Conservation (phyloP, 2,113 vertebrate genomes). For the Aythya baeri region DNA sequence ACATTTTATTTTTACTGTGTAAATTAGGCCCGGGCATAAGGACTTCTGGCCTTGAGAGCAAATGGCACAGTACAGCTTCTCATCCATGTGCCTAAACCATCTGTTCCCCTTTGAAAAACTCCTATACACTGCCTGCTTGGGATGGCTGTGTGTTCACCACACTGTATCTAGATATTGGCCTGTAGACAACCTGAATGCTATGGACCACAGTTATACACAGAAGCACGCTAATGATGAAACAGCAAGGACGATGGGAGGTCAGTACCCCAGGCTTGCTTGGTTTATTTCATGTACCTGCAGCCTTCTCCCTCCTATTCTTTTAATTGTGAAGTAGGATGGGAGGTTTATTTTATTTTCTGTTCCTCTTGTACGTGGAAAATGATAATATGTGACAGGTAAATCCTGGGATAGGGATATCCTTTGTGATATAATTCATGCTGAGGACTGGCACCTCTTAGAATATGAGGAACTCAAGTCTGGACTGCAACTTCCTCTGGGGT, state of each 20-base stretch:
- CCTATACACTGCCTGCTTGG: background rate
- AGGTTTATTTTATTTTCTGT: background rate
- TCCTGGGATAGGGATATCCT: rapidly evolving
- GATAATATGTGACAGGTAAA: background rate
- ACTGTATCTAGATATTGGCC: background rate
- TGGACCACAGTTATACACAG: background rate
- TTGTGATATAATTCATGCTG: background rate
- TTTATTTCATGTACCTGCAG: background rate
- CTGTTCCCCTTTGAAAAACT: background rate
- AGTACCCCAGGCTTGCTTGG: background rate
- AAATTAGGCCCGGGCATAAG: background rate
- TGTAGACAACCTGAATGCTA: background rate
- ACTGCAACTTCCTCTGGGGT: background rate
- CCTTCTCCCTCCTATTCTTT: background rate
- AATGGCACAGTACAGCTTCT: background rate
- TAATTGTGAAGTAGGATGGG: background rate
- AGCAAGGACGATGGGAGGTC: background rate
- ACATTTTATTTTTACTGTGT: background rate
- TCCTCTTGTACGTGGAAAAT: background rate
- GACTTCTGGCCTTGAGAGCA: background rate
- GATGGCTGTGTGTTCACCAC: background rate
- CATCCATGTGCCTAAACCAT: background rate
- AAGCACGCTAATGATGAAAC: background rate
- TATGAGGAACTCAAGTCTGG: background rate
- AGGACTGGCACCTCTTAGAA: background rate